These are phyloP conservation scores for Idaea aversata DNA, from an alignment of 2,888 invertebrate genomes.

Conservation along the genomic window DNA sequence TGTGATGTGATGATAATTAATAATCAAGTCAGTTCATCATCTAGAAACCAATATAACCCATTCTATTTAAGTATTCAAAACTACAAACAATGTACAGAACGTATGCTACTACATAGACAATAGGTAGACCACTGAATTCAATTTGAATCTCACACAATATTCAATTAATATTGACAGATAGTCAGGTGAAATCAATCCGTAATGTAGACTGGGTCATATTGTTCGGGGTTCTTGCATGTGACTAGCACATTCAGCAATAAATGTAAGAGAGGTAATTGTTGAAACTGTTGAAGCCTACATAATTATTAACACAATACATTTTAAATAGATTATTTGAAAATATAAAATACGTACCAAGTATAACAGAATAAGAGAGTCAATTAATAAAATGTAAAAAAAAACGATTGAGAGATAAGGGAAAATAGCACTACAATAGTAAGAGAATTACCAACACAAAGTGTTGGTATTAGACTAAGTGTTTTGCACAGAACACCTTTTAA, in stretches of 20 bases:
- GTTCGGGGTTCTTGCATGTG: neutral
- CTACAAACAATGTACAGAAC: constrained; percentile 59
- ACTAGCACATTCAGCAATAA: neutral
- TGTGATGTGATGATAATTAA: no score
- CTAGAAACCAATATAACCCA: constrained; percentile 15
- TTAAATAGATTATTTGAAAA: no score
- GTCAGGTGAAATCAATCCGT: constrained; percentile 77
- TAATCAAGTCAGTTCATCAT: no score
- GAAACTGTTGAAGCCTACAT: neutral
- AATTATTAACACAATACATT: neutral
- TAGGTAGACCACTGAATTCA: constrained; percentile 64
- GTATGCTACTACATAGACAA: constrained; percentile 70
- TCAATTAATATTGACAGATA: constrained; percentile 78
- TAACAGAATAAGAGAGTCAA: no score
- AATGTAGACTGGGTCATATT: neutral
- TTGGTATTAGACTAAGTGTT: no score
- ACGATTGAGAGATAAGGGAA: no score
- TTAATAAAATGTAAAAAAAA: no score
- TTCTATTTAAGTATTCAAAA: constrained; percentile 75
- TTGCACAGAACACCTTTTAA: no score
- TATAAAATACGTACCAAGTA: no score
- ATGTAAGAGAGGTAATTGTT: neutral
- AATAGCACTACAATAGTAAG: no score
- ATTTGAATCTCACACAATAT: constrained; percentile 77
- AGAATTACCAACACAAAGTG: no score